Evolutionary conservation across 2,888 invertebrate species (phyloP).

Genomic region (Temnothorax rugatulus): DNA sequence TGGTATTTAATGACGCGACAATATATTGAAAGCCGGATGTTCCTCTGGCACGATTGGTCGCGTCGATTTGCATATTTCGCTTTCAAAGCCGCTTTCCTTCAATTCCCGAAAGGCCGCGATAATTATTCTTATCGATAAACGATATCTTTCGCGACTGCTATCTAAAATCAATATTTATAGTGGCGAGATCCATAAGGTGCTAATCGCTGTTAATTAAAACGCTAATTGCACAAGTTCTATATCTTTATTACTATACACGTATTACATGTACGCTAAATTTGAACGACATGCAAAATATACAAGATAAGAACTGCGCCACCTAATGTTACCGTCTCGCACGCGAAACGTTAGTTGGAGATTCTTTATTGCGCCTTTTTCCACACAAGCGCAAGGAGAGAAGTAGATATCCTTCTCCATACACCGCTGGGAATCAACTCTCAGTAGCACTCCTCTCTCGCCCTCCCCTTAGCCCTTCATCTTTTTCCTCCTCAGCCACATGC

Average conservation of each 20-base stretch:
- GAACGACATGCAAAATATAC: constrained; percentile 13
- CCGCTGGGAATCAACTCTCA: constrained; percentile 1
- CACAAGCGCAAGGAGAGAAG: neutral
- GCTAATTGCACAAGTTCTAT: constrained; percentile 30
- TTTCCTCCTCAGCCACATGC: constrained; percentile 34
- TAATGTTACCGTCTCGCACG: neutral
- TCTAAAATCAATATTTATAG: constrained; percentile 35
- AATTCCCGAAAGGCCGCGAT: neutral
- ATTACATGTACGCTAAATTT: neutral
- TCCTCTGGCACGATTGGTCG: neutral
- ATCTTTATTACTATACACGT: constrained; percentile 11
- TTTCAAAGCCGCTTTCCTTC: neutral
- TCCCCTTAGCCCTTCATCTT: constrained; percentile 37
- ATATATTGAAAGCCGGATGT: neutral
- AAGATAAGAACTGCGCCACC: constrained; percentile 2
- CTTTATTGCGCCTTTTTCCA: constrained; percentile 24
- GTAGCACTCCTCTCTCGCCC: constrained; percentile 27
- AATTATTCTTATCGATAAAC: constrained; percentile 36
- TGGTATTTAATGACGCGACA: neutral
- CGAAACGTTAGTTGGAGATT: constrained; percentile 27
- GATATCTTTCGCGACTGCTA: constrained; percentile 28
- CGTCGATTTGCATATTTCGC: constrained; percentile 9
- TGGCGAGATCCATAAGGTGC: constrained; percentile 4
- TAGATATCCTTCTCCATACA: constrained; percentile 2
- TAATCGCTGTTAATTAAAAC: constrained; percentile 34